These are phyloP conservation scores for Leptosomus discolor DNA, from an alignment of 2,113 vertebrate species.

Conservation along the genomic window DNA sequence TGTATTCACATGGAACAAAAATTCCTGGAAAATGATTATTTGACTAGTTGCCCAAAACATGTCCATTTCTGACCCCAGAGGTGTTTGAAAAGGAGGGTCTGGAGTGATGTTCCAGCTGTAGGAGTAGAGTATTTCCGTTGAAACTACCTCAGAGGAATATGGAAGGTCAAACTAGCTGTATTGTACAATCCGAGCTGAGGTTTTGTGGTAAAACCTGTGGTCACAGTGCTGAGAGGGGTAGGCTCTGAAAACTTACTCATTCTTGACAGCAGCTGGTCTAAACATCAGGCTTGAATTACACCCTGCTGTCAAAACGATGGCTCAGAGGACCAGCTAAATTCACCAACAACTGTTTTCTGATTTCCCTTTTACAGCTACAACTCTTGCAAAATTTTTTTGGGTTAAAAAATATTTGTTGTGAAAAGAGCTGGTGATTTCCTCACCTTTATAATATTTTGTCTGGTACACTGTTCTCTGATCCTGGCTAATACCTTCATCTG, in stretches of 20 bases:
- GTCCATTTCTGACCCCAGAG: background rate
- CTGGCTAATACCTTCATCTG: background rate
- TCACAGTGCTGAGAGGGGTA: background rate
- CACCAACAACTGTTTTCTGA: background rate
- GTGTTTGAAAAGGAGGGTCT: background rate
- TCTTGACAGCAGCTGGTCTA: background rate
- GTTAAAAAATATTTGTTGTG: background rate
- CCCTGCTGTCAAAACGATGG: background rate
- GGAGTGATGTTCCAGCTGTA: background rate
- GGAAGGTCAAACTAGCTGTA: background rate
- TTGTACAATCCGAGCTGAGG: background rate
- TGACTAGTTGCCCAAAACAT: background rate
- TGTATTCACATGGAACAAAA: background rate
- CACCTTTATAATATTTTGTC: background rate
- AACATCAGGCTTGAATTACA: background rate
- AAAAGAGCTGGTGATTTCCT: background rate
- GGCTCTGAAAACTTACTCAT: background rate
- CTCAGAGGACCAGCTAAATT: background rate
- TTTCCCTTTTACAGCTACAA: background rate
- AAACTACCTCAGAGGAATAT: background rate
- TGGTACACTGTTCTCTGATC: background rate
- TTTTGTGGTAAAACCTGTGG: background rate
- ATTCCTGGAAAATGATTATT: background rate
- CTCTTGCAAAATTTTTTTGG: background rate
- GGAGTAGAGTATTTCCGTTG: background rate